Base-by-base conservation (phyloP, 2,113 vertebrate species). In the Callipepla californica region DNA sequence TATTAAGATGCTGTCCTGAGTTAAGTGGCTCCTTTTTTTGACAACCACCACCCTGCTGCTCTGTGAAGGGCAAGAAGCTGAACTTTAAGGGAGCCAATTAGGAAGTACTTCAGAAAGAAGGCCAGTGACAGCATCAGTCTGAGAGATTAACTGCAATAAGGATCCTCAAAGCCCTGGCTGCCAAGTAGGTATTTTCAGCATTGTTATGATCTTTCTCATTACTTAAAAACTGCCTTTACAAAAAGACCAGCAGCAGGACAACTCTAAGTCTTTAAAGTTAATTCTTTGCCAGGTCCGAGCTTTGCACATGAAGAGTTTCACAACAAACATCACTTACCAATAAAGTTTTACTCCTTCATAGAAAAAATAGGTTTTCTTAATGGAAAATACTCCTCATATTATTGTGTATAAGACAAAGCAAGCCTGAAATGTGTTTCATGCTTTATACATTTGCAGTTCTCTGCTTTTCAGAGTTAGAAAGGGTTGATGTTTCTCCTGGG, bases 71-170 rank as follows among this genome's bases (percentile, higher is more conserved):
- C 78, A 95, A 65, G 45, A 90, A 58, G 65, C 48, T 92, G 90
- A 96, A 91, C 69, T 96, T 90, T 80, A 70, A 63, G 17, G n/a
- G 3, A 93, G 14, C 74, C 80, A 94, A 89, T 90, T 93, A 94
- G 65, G 74, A 92, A 85, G 72, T 50, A 32, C 32, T 87, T 91
- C 53, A 67, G 62, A 84, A 94, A 53, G 45, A 38, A 34, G n/a
- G 44, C 20, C 25, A 45, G 44, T 80, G 67, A 80, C 76, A 89
- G 63, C 66, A 89, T 13, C 51, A n/a, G 36, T 87, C 58, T 44
- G 73, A 58, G 69, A 81, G 55, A 92, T 80, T 81, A 89, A 72
- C 67, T 80, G 12, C 57, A 82, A 47, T 9, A 77, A 89, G 90
- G 66, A 67, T 84, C 40, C 65, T 66, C 59, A 87, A 73, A 96